Conservation (phyloP, 2,888 invertebrate genomes). For the Cynaeus angustus region DNA sequence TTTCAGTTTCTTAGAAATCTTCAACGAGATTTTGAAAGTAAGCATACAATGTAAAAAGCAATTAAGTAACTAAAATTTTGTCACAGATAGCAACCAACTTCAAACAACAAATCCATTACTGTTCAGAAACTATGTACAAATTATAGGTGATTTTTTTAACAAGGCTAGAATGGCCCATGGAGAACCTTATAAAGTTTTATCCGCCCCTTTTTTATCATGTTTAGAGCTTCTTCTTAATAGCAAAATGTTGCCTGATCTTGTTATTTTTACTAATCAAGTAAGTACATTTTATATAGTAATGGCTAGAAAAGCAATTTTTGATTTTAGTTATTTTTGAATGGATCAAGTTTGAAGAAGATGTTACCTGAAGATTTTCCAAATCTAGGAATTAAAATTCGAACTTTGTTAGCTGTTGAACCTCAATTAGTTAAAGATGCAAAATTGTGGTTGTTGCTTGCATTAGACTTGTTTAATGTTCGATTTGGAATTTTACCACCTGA, state of each 20-base stretch:
- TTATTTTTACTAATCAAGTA: conserved; percentile 70
- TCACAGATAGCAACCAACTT: conserved; percentile 56
- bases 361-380: conserved; percentile 62
- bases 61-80: too few species aligned
- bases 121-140: conserved; percentile 68
- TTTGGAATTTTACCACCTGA: conserved; percentile 67
- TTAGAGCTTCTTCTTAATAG: conserved; percentile 69
- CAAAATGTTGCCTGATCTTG: conserved; percentile 66
- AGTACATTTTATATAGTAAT: background rate
- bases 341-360: conserved; percentile 61
- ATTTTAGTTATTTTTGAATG: conserved; percentile 69
- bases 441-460: conserved; percentile 68
- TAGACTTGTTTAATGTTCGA: conserved; percentile 68
- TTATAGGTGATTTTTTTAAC: conserved; percentile 69
- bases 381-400: conserved; percentile 66
- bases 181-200: conserved; percentile 60
- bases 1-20: conserved; percentile 63
- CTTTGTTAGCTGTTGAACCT: conserved; percentile 64
- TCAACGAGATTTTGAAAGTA: conserved; percentile 56
- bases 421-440: conserved; percentile 66
- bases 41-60: background rate
- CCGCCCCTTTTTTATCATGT: conserved; percentile 67
- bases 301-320: background rate
- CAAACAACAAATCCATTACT: conserved; percentile 57
- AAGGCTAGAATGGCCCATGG: conserved; percentile 63